phyloP scores from a whole-genome alignment of 2,797 vertebrate species.

The Cyclopterus lumpus region DNA sequence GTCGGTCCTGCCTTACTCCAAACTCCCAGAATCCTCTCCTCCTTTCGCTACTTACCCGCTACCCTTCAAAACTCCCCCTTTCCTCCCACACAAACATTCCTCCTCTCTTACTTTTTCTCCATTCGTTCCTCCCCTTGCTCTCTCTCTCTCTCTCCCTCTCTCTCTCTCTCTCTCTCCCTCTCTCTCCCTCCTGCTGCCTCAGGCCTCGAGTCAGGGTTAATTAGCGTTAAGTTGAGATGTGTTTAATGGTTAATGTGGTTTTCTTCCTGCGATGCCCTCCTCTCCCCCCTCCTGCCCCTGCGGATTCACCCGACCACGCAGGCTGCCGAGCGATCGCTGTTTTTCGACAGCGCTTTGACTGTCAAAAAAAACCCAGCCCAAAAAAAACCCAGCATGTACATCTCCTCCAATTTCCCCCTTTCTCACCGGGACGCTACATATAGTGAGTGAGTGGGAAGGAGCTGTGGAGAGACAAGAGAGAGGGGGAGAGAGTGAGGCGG shows the following conservation, averaged over 20 bases:
- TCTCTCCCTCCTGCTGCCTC: slow-evolving; percentile 56
- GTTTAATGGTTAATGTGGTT: slow-evolving; percentile 79
- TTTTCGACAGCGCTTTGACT: slow-evolving; percentile 13
- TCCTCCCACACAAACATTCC: not conserved
- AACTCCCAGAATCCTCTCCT: slow-evolving; percentile 16
- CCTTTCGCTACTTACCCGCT: too few species aligned
- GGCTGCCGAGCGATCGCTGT: slow-evolving; percentile 32
- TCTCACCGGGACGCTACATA: slow-evolving; percentile 33
- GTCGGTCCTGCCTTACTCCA: slow-evolving; percentile 37
- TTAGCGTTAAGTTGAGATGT: slow-evolving; percentile 73
- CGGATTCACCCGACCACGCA: slow-evolving; percentile 36
- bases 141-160: slow-evolving; percentile 21
- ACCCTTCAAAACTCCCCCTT: slow-evolving; percentile 20
- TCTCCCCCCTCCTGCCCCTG: slow-evolving; percentile 30
- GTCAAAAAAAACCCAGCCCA: not conserved
- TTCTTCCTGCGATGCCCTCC: slow-evolving; percentile 41
- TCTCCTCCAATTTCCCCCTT: slow-evolving; percentile 38
- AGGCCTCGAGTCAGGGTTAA: slow-evolving; percentile 76
- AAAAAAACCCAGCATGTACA: slow-evolving; percentile 31
- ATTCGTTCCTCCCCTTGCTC: slow-evolving; percentile 27
- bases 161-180: slow-evolving; percentile 32
- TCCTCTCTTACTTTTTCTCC: slow-evolving; percentile 32
- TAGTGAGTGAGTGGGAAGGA: slow-evolving; percentile 60
- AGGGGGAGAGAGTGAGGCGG: slow-evolving; percentile 23
- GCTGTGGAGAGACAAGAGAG: not conserved